Conservation (phyloP, 2,797 vertebrate genomes). For the Acanthis flammea region DNA sequence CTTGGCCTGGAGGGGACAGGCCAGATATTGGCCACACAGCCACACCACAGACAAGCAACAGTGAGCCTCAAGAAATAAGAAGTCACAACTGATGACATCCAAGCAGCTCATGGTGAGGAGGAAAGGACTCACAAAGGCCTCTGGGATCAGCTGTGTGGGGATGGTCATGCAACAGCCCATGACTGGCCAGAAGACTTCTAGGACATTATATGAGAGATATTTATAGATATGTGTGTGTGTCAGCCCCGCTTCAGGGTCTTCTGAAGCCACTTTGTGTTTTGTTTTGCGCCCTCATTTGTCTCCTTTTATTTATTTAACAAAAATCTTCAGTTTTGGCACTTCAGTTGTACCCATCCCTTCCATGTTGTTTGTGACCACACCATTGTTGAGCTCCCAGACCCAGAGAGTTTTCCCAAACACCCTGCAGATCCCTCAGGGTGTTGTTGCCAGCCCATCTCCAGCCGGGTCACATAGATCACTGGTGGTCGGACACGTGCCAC, state of each 20-base stretch:
- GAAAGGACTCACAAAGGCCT: not conserved
- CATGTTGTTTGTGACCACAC: not conserved
- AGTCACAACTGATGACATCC: not conserved
- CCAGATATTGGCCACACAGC: not conserved
- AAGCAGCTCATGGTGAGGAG: not conserved
- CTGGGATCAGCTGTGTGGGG: not conserved
- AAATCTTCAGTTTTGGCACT: not conserved
- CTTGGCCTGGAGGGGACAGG: not conserved
- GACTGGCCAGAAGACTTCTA: not conserved
- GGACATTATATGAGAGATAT: not conserved
- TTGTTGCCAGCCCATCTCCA: not conserved
- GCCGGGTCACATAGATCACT: not conserved
- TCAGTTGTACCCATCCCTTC: not conserved
- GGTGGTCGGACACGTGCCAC: fast-evolving
- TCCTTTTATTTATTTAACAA: not conserved
- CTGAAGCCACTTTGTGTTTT: not conserved
- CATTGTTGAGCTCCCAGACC: not conserved
- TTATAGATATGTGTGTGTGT: not conserved
- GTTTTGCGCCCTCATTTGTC: not conserved
- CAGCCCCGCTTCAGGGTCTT: not conserved
- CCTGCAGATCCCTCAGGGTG: not conserved
- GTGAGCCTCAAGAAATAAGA: not conserved
- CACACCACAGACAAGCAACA: not conserved
- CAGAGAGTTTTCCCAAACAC: not conserved
- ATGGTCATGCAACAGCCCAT: not conserved